Evolutionary conservation across 2,113 vertebrate genomes (phyloP), one percentile per base, ranked within the genome.

Genomic region (Symphodus melops): DNA sequence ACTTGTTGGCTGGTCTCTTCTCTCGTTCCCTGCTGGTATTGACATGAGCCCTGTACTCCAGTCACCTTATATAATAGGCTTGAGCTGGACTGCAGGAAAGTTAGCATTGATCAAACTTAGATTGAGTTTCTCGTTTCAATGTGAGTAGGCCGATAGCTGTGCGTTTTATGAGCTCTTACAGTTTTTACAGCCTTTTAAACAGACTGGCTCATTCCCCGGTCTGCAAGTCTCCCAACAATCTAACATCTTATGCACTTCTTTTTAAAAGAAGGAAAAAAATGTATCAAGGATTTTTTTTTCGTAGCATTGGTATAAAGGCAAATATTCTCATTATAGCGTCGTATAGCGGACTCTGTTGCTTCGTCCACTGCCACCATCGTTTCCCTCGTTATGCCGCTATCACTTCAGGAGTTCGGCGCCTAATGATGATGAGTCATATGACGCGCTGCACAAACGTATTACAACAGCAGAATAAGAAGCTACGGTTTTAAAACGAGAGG

Each of bases 101-200:
- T 21, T 3, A 55, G 20, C 11, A n/a, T 20, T 46, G 23, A 65
- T 66, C 48, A 66, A 51, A 46, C 13, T n/a, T 70, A 37, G 75
- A 77, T 82, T 64, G 44, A n/a, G 11, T 70, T 66, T 72, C 20
- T 54, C 57, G 62, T 74, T 75, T 16, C 11, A 25, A 17, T 67
- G 28, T 17, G 28, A 60, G 73, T 58, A 52, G 11, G 8, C 68
- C 59, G 46, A 68, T 74, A 56, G 52, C 63, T 36, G 9, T 23
- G 28, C 59, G 25, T 41, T 25, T 64, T 17, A 51, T 76, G 59
- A 60, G 42, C 37, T 63, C 39, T 60, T 28, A 77, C 61, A 44
- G 62, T 67, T 67, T 78, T 33, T 65, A 51, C 51, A 39, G 52
- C 12, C 39, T 41, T 16, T 46, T 5, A 46, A 46, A 46, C 12